Percentiles rank a stretch among this genome's conserved stretches.
Evolutionary conservation across 2,113 vertebrate genomes (phyloP).

Genomic region (Sinosuthora webbiana): DNA sequence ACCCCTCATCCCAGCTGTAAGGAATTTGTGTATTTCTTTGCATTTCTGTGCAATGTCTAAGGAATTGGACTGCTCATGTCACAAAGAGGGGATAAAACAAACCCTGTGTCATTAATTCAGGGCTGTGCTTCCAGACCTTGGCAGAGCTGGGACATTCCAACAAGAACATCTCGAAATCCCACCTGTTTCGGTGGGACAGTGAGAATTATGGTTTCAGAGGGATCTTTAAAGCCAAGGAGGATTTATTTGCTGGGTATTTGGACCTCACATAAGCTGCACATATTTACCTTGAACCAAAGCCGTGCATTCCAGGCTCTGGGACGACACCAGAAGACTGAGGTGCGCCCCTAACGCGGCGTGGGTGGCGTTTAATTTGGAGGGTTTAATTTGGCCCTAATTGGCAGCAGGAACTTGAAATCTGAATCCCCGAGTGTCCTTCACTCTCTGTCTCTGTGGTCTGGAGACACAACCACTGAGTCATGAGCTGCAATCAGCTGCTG

Average conservation of each 20-base stretch:
- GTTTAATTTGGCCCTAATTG: background rate
- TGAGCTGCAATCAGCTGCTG: constrained; percentile 19
- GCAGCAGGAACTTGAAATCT: background rate
- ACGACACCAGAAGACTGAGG: background rate
- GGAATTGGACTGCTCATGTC: background rate
- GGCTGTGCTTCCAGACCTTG: background rate
- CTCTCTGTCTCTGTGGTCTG: constrained; percentile 9
- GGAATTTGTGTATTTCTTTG: background rate
- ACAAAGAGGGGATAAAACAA: fast-evolving
- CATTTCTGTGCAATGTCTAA: background rate
- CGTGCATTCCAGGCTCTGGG: background rate
- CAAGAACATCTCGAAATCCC: background rate
- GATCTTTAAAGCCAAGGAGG: background rate
- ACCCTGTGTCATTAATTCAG: background rate
- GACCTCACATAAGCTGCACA: background rate
- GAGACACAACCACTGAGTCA: constrained; percentile 25
- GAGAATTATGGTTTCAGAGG: background rate
- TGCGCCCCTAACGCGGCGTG: background rate
- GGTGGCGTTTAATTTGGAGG: background rate
- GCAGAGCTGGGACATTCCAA: background rate
- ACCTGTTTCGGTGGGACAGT: background rate
- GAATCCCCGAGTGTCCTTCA: background rate
- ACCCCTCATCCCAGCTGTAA: fast-evolving
- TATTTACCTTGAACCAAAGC: background rate
- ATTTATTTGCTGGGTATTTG: background rate